Evolutionary conservation across 2,113 vertebrate species (phyloP).

Genomic region (Hippocampus mohnikei): DNA sequence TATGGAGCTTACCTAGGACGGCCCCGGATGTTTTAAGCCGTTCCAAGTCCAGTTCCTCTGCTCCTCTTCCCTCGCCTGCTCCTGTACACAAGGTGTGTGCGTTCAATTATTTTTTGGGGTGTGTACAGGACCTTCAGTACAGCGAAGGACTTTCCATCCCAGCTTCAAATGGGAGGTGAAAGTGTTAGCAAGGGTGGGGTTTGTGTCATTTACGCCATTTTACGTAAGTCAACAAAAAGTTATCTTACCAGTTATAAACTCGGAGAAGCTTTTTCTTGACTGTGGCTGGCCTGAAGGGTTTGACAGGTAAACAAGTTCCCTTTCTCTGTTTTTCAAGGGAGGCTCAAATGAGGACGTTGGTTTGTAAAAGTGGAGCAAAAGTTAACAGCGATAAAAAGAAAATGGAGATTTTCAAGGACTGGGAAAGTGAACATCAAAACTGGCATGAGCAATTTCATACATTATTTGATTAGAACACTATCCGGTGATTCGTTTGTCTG

Average conservation of each 20-base stretch:
- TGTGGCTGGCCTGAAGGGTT: constrained; percentile 29
- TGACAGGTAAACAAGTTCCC: constrained; percentile 40
- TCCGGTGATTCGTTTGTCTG: too few relatives aligned
- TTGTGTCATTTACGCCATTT: constrained; percentile 30
- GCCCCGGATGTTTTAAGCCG: constrained; percentile 16
- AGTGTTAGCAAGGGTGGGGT: constrained; percentile 35
- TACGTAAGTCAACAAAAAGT: constrained; percentile 53
- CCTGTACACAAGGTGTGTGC: constrained; percentile 34
- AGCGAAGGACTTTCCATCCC: constrained; percentile 8
- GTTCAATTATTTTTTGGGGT: not conserved
- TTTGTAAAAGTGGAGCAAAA: not conserved
- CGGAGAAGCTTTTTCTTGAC: not conserved
- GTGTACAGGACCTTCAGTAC: not conserved
- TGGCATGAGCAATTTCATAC: not conserved
- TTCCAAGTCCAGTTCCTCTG: constrained; percentile 24
- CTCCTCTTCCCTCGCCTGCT: constrained; percentile 30
- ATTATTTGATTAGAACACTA: not conserved
- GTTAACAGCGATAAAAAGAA: not conserved
- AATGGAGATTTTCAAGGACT: not conserved
- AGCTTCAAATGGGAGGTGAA: constrained; percentile 7
- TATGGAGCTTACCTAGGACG: constrained; percentile 48
- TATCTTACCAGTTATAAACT: constrained; percentile 40
- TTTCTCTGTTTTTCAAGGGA: constrained; percentile 22
- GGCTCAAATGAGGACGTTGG: not conserved
- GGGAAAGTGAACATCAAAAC: not conserved